Base-by-base conservation (phyloP, 1,140 invertebrate genomes). In the Mya arenaria region DNA sequence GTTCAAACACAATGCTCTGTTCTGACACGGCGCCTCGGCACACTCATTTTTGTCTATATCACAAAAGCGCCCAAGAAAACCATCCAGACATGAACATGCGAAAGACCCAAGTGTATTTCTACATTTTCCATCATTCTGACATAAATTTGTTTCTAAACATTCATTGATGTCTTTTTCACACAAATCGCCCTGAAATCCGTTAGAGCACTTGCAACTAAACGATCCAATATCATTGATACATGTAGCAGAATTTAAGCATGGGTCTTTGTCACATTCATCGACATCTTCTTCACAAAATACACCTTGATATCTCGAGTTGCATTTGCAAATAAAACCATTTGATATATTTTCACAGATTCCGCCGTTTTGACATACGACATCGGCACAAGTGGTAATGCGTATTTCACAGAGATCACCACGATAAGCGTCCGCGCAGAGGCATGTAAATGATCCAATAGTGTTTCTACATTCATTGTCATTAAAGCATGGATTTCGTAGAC, bases 181-280 rank as follows among this genome's bases (percentile, higher is more conserved):
- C 85, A 96, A 95, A 85, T 96, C 94, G 74, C 98, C 98, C 2
- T 96, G 97, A 92, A 98, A 99, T 48, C 98, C 98, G 86, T 97
- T 97, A 2, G 97, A 96, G 80, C 85, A 87, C 13, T 41, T 13
- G 63, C 85, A 87, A 41, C 13, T 39, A 63, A 84, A 87, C 15
- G 44, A 52, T 10, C 30, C 58, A 69, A 98, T 94, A 79, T 95
- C 93, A 91, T 99, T 97, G 25, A 96, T 94, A 90, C 98, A 99
- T 77, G 96, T 95, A 0, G 97, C 98, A 28, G 96, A 96, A 92
- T 99, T 99, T 84, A 96, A 94, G 88, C 98, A 99, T 0, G 98
- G 97, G 80, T 95, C 94, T 23, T 93, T 94, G 8, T 36, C 93
- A 91, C 98, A 99, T 88, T 99, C 97, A 89, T 99, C 96, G n/a